phyloP scores from a whole-genome alignment of 2,888 invertebrate genomes.

The Macrosiphum euphorbiae region DNA sequence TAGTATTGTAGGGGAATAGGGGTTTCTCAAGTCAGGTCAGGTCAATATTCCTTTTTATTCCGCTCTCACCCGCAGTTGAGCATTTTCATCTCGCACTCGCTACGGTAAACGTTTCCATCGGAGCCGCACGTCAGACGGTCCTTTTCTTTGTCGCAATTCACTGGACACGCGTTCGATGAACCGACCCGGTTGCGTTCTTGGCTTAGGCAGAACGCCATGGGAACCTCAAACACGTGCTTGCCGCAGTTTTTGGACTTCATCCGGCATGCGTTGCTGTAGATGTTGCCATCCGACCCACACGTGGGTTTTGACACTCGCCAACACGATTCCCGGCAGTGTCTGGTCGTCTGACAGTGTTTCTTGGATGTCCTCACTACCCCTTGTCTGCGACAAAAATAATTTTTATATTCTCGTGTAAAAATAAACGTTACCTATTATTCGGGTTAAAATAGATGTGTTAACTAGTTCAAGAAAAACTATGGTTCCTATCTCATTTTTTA shows the following conservation, averaged over 20 bases:
- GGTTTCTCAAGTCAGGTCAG: not conserved
- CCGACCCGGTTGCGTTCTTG: slow-evolving; percentile 80
- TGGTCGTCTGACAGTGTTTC: slow-evolving; percentile 91
- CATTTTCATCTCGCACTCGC: slow-evolving; percentile 89
- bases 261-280: slow-evolving; percentile 90
- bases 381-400: slow-evolving; percentile 75
- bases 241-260: slow-evolving; percentile 95
- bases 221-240: slow-evolving; percentile 92
- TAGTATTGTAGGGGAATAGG: not conserved
- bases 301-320: slow-evolving; percentile 91
- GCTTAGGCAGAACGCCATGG: slow-evolving; percentile 88
- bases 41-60: not conserved
- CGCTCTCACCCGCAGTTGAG: slow-evolving; percentile 84
- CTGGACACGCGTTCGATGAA: slow-evolving; percentile 76
- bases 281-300: slow-evolving; percentile 89
- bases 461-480: too few species aligned
- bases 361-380: slow-evolving; percentile 88
- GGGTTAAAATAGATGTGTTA: too few species aligned
- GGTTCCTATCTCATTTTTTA: too few species aligned
- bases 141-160: slow-evolving; percentile 80
- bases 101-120: slow-evolving; percentile 89
- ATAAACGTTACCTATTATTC: too few species aligned
- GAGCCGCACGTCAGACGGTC: slow-evolving; percentile 86
- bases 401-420: not conserved
- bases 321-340: slow-evolving; percentile 91